A percentile compares a stretch with the other conserved stretches of the same genome.
Evolutionary conservation across 2,113 vertebrate genomes (phyloP).

Genomic region (Carassius carassius): DNA sequence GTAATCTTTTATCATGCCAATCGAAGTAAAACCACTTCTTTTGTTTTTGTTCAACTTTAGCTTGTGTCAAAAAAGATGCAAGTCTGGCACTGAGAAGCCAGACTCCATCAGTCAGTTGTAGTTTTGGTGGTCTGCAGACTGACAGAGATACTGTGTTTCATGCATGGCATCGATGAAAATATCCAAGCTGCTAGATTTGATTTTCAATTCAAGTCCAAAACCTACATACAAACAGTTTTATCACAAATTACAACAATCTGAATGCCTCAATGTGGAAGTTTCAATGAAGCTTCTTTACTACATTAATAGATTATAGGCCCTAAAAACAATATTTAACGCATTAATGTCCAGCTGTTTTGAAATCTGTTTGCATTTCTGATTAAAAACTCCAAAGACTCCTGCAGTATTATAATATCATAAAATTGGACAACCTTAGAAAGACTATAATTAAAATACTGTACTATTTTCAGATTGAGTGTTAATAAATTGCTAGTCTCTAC

Average conservation of each 20-base stretch:
- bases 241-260: neutral
- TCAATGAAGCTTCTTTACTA: neutral
- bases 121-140: constrained; percentile 2
- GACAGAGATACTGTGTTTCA: neutral
- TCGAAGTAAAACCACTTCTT: neutral
- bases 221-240: neutral
- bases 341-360: neutral
- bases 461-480: neutral
- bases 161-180: neutral
- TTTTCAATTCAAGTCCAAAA: neutral
- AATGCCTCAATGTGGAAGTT: neutral
- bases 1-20: constrained; percentile 7
- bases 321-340: neutral
- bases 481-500: neutral
- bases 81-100: neutral
- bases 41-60: constrained; percentile 3
- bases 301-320: neutral
- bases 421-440: too few relatives aligned
- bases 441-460: neutral
- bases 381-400: too few relatives aligned
- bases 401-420: too few relatives aligned
- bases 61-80: neutral
- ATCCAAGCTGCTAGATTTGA: neutral
- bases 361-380: neutral
- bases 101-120: neutral